Percentiles rank a stretch among this genome's conserved stretches.
Conservation (phyloP, 2,797 vertebrate genomes). For the Menidia menidia region DNA sequence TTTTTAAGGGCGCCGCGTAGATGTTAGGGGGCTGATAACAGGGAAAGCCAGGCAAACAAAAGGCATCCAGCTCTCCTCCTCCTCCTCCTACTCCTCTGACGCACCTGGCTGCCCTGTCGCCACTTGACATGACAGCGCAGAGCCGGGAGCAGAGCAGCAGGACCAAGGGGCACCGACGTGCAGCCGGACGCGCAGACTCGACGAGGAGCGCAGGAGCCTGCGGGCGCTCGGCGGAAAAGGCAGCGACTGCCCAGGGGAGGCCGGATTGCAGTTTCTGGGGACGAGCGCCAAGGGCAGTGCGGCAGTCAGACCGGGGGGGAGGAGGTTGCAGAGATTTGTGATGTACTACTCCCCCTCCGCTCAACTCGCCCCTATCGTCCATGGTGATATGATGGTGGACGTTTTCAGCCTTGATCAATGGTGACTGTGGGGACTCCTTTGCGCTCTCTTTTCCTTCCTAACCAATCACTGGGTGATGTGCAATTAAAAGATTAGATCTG, state of each 20-base stretch:
- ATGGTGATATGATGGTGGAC: slow-evolving; percentile 54
- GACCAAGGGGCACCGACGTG: slow-evolving; percentile 84
- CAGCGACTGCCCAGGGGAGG: slow-evolving; percentile 76
- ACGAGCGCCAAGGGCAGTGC: slow-evolving; percentile 87
- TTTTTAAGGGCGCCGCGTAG: slow-evolving; percentile 68
- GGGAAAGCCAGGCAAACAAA: slow-evolving; percentile 72
- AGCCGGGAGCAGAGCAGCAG: slow-evolving; percentile 77
- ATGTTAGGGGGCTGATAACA: slow-evolving; percentile 59
- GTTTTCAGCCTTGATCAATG: slow-evolving; percentile 56
- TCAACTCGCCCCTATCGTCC: slow-evolving; percentile 57
- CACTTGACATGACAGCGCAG: slow-evolving; percentile 86
- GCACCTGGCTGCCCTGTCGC: slow-evolving; percentile 82
- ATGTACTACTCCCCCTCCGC: slow-evolving; percentile 75
- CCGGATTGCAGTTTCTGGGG: slow-evolving; percentile 82
- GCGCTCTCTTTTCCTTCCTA: slow-evolving; percentile 26
- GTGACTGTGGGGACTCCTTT: slow-evolving; percentile 53
- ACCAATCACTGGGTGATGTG: slow-evolving; percentile 60
- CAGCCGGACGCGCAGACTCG: slow-evolving; percentile 80
- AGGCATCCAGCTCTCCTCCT: slow-evolving; percentile 73
- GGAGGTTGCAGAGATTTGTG: slow-evolving; percentile 80
- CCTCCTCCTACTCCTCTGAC: slow-evolving; percentile 62
- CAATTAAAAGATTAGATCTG: slow-evolving; percentile 71
- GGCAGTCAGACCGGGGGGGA: slow-evolving; percentile 81
- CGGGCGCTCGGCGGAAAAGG: slow-evolving; percentile 70
- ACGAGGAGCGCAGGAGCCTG: slow-evolving; percentile 65